A percentile compares a stretch with the other conserved stretches of the same genome.
Conservation (phyloP, 2,888 invertebrate genomes). For the Campaea margaritaria region DNA sequence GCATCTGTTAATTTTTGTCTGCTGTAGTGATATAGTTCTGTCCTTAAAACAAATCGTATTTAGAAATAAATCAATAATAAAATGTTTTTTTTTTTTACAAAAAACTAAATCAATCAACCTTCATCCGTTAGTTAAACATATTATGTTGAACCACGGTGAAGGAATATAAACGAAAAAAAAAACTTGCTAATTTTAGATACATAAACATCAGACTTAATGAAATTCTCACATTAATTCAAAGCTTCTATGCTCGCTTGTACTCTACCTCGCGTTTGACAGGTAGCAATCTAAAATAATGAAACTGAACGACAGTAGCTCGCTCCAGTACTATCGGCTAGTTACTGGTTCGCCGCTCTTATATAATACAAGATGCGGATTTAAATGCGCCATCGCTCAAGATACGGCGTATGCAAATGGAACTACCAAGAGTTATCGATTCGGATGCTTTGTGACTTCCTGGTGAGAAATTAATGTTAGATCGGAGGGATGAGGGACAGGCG, state of each 20-base stretch:
- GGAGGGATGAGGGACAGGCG: slow-evolving; percentile 5
- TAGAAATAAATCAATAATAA: no score
- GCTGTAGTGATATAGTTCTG: no score
- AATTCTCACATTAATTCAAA: neutral
- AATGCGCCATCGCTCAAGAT: slow-evolving; percentile 31
- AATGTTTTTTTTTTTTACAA: no score
- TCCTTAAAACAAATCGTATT: no score
- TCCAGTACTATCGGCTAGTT: slow-evolving; percentile 15
- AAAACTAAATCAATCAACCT: no score
- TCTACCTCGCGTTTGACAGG: slow-evolving; percentile 25
- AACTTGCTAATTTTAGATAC: no score
- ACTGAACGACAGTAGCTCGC: slow-evolving; percentile 22
- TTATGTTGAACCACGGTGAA: no score
- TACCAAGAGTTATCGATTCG: slow-evolving; percentile 24
- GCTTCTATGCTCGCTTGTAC: slow-evolving; percentile 18
- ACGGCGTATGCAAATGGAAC: slow-evolving; percentile 26
- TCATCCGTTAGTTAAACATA: no score
- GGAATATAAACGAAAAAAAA: no score
- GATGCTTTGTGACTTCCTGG: slow-evolving; percentile 22
- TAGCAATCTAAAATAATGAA: slow-evolving; percentile 41
- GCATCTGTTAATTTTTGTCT: no score
- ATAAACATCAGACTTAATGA: no score
- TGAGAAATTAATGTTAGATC: slow-evolving; percentile 9
- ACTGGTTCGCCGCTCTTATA: slow-evolving; percentile 10
- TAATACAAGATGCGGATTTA: slow-evolving; percentile 34